Evolutionary conservation across 2,797 vertebrate species (phyloP), one percentile per base, ranked within the genome.

Genomic region (Garrulus glandarius): DNA sequence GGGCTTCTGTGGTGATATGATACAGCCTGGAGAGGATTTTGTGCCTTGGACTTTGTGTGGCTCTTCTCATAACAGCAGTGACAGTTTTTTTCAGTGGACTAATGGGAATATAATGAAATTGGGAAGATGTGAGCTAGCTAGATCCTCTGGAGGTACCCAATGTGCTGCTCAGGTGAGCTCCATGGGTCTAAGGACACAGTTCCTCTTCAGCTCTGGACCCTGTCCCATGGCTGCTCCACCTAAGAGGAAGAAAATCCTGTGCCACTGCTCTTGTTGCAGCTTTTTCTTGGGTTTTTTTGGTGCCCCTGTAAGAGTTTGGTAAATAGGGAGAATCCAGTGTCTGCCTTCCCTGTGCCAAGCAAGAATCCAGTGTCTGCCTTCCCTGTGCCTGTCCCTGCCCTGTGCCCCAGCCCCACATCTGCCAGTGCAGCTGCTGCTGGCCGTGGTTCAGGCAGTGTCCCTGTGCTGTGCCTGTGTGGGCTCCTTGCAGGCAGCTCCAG

Each of bases 121-220:
- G 0, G 5, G 50, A 76, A 47, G 13, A 30, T 26, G 59, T 69
- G 34, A 63, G 39, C 16, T 56, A 13, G 52, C 13, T 10, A 23
- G 21, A 57, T 57, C 36, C 30, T 75, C 43, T 57, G 20, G 39
- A 59, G 6, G 4, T 75, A 20, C 20, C 23, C 10, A 12, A 0
- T 20, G 9, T 60, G 53, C 39, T 63, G 36, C 52, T 80, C 12
- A 12, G 29, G 20, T 71, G 57, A 91, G 63, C 21, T 67, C 24
- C 21, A 29, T 27, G 23, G 8, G 6, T 23, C 3, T 30, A 16
- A 60, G 56, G 53, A 17, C 24, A 21, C 52, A 52, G 50, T 36
- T 84, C 3, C 4, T 23, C 2, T 50, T 22, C 0, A 12, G 5
- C 7, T 59, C 52, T 59, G 37, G 23, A 4, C n/a, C 5, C 34